phyloP scores from a whole-genome alignment of 1,140 invertebrate genomes.

The Diorhabda elongata region DNA sequence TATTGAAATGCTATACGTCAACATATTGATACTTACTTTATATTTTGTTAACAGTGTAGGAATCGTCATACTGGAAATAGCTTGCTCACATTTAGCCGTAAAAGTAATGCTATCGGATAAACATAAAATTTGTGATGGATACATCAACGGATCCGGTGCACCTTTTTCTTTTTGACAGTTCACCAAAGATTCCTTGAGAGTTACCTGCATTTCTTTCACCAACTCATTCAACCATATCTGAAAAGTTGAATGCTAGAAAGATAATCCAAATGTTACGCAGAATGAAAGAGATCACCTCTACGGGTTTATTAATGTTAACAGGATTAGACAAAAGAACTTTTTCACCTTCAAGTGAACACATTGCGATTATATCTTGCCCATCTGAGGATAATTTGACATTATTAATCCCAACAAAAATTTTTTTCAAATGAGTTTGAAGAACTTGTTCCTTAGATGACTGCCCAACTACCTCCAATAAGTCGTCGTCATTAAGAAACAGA shows the following conservation, averaged over 20 bases:
- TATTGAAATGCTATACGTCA: too few relatives aligned
- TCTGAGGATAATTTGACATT: conserved; percentile 64
- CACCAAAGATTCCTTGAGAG: conserved; percentile 63
- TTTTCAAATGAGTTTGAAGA: conserved; percentile 90
- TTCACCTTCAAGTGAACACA: conserved; percentile 82
- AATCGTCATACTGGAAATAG: conserved; percentile 65
- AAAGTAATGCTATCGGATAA: conserved; percentile 70
- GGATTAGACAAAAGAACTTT: conserved; percentile 69
- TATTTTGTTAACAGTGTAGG: conserved; percentile 46
- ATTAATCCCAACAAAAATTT: conserved; percentile 89
- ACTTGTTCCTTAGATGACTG: conserved; percentile 83
- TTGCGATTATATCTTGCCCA: conserved; percentile 63
- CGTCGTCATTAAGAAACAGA: conserved; percentile 96
- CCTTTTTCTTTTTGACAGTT: conserved; percentile 64
- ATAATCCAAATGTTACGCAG: conserved; percentile 15
- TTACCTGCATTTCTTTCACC: conserved; percentile 76
- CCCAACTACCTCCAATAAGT: conserved; percentile 88
- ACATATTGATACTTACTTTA: conserved; percentile 31
- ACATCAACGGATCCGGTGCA: conserved; percentile 68
- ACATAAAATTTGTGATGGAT: conserved; percentile 83
- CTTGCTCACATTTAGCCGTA: conserved; percentile 76
- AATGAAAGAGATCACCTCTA: conserved; percentile 55
- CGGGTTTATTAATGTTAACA: conserved; percentile 73
- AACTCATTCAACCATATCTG: conserved; percentile 79
- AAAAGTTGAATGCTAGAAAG: conserved; percentile 17